These are phyloP conservation scores for Sebastiscus albofasciatus DNA, from an alignment of 2,797 vertebrate genomes.

Conservation along the genomic window DNA sequence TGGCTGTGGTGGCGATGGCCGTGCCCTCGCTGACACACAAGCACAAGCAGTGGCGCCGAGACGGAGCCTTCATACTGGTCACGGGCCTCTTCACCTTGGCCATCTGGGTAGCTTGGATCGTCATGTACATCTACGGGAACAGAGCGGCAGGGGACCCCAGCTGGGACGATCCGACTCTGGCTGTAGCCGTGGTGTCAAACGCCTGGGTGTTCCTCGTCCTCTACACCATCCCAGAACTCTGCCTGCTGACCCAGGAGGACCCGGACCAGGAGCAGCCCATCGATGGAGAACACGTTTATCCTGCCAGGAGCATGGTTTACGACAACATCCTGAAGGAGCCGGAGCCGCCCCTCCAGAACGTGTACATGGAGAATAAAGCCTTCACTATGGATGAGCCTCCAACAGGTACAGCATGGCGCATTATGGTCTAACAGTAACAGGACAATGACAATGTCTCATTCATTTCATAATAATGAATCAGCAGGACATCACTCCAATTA, in stretches of 20 bases:
- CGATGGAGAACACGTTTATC: conserved; percentile 86
- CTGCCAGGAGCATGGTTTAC: conserved; percentile 85
- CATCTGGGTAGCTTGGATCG: conserved; percentile 90
- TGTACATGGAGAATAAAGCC: conserved; percentile 91
- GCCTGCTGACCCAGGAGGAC: conserved; percentile 81
- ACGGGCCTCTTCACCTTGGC: conserved; percentile 82
- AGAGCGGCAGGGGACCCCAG: conserved; percentile 36
- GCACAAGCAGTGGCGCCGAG: conserved; percentile 84
- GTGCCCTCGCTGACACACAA: conserved; percentile 82
- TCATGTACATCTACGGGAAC: conserved; percentile 91
- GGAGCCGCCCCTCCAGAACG: conserved; percentile 64
- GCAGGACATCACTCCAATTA: background rate
- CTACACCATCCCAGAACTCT: conserved; percentile 91
- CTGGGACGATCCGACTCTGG: conserved; percentile 93
- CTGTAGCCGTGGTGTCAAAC: conserved; percentile 88
- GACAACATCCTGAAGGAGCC: conserved; percentile 89
- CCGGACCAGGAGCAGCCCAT: conserved; percentile 63
- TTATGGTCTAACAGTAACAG: background rate
- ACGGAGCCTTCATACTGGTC: conserved; percentile 86
- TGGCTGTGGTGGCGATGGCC: conserved; percentile 78
- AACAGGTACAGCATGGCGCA: conserved; percentile 76
- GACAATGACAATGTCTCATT: background rate
- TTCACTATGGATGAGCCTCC: conserved; percentile 90
- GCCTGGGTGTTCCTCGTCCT: conserved; percentile 88
- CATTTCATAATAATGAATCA: background rate